These are phyloP conservation scores for Esperia sulphurella DNA, from an alignment of 2,888 invertebrate species.

Conservation along the genomic window DNA sequence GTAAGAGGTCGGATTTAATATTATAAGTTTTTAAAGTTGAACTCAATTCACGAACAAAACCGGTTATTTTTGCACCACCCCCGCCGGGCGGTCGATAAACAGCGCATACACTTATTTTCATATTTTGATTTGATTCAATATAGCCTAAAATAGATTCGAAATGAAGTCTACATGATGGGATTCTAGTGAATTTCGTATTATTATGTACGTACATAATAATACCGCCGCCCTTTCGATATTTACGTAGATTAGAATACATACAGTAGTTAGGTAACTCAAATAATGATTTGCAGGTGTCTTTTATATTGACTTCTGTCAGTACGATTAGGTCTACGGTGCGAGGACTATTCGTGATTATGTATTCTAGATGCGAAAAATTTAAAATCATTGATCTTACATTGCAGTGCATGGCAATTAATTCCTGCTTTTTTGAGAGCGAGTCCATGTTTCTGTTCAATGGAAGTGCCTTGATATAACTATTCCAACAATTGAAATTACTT, in stretches of 20 bases:
- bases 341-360: slow-evolving; percentile 5
- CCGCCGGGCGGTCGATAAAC: slow-evolving; percentile 12
- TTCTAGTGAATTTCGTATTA: slow-evolving; percentile 1
- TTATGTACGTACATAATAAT: slow-evolving; percentile 9
- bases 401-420: background rate
- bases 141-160: slow-evolving; percentile 7
- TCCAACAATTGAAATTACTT: too few species aligned
- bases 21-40: background rate
- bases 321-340: slow-evolving; percentile 9
- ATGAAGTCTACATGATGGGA: background rate
- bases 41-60: slow-evolving; percentile 4
- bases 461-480: too few species aligned
- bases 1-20: background rate
- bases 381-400: slow-evolving; percentile 9
- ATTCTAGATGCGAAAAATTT: slow-evolving; percentile 16
- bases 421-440: too few species aligned
- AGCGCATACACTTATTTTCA: slow-evolving; percentile 6
- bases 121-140: background rate
- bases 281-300: slow-evolving; percentile 1
- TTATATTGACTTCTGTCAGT: slow-evolving; percentile 14
- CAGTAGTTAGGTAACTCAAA: slow-evolving; percentile 8
- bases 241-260: slow-evolving; percentile 9
- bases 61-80: background rate
- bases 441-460: too few species aligned
- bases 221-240: slow-evolving; percentile 8